A percentile compares a stretch with the other conserved stretches of the same genome.
phyloP scores from a whole-genome alignment of 2,888 invertebrate genomes.

The Patella caerulea region DNA sequence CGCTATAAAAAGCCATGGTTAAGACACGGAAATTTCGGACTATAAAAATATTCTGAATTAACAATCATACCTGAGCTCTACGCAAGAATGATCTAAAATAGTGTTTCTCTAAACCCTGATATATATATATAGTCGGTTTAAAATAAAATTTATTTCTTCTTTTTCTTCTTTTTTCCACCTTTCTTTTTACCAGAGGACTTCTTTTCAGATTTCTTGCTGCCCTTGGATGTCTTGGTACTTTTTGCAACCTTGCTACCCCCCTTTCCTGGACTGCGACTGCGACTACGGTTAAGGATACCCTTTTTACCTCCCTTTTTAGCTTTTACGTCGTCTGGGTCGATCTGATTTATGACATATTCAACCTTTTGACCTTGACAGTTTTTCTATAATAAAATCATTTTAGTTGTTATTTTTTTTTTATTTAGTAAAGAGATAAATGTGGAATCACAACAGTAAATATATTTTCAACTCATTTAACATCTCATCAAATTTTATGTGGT shows the following conservation, averaged over 20 bases:
- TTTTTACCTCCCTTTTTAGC: slow-evolving; percentile 41
- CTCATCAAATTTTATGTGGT: no score
- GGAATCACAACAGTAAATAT: no score
- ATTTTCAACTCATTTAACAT: no score
- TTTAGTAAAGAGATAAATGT: no score
- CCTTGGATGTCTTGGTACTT: slow-evolving; percentile 25
- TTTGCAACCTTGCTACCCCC: slow-evolving; percentile 41
- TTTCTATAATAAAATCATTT: slow-evolving; percentile 39
- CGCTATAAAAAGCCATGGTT: no score
- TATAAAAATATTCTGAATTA: no score
- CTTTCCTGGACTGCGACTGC: slow-evolving; percentile 34
- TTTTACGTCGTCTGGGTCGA: slow-evolving; percentile 44
- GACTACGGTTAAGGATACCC: slow-evolving; percentile 29
- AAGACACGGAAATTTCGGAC: no score
- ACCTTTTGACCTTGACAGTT: slow-evolving; percentile 66
- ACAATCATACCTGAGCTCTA: no score
- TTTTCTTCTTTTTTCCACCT: slow-evolving; percentile 53
- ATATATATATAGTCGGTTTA: background rate
- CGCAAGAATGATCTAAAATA: no score
- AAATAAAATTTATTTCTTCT: slow-evolving; percentile 26
- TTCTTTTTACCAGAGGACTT: slow-evolving; percentile 48
- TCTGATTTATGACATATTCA: slow-evolving; percentile 55
- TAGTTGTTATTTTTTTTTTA: no score
- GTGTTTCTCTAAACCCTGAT: no score
- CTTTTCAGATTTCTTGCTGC: slow-evolving; percentile 38